Base-by-base conservation (phyloP, 2,888 invertebrate species). In the Rotaria magnacalcarata region DNA sequence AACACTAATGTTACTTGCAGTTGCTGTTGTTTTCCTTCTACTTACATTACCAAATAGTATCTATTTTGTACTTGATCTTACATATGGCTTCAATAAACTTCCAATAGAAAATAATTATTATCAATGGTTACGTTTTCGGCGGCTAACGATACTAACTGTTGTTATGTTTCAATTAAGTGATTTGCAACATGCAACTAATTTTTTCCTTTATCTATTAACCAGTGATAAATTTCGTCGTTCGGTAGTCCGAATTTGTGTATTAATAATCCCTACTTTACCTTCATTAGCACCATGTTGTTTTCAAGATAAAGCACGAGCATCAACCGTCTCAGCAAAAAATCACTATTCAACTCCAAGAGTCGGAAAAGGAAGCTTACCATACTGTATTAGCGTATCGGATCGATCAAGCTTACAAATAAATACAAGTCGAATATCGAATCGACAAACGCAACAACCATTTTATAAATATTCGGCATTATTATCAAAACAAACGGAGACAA, bases 131-230 rank as follows among this genome's bases (percentile, higher is more conserved):
- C 80, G 80, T 11, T 80, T n/a, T 80, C 47, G 80, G 11, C 80
- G 80, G 11, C 47, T 80, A 47, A 80, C 47, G 2, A 80, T 80
- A 43, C n/a, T 80, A n/a, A 80, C 80, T 47, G 47, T 80, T 8
- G n/a, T 80, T 19, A 43, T 80, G 80, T 80, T 80, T 80, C 80
- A 80, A 80, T 80, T 80, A 47, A 80, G 80, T n/a, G 80, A 80
- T 80, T 47, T 80, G n/a, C 80, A 80, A n/a, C 80, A 80, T n/a
- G 47, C 80, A n/a, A 80, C 47, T 14, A 80, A 80, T 14, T 80
- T 80, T 47, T 80, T 80, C 80, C 19, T 80, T 47, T 80, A 80
- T 47, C n/a, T 80, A 80, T 47, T 80, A 80, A 80, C 80, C 2
- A 47, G 47, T 47, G 47, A 80, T 11, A 80, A 80, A 47, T 80